Evolutionary conservation across 2,113 vertebrate genomes (phyloP).

Genomic region (Apaloderma vittatum): DNA sequence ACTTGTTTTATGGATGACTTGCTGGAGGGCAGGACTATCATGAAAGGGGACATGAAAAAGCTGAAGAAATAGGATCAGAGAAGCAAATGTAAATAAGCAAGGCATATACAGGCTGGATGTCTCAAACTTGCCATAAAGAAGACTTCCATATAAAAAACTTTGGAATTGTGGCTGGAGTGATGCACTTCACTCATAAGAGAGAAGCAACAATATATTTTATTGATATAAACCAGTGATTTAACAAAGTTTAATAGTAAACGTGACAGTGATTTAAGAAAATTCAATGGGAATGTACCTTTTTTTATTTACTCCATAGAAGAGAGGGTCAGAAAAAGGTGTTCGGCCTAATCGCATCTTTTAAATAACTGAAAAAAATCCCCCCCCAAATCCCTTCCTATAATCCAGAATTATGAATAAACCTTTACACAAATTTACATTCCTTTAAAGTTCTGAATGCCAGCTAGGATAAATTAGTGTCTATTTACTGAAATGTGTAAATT

Average conservation of each 20-base stretch:
- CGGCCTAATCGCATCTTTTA: neutral
- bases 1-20: rapidly evolving
- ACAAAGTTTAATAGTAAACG: no score
- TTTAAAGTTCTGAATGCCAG: neutral
- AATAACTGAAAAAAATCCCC: neutral
- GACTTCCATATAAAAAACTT: neutral
- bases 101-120: no score
- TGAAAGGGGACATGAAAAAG: neutral
- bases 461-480: neutral
- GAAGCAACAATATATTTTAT: no score
- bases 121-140: neutral
- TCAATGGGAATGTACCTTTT: no score
- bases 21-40: neutral
- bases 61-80: neutral
- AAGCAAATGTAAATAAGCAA: neutral
- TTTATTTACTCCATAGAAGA: no score
- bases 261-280: no score
- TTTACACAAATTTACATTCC: neutral
- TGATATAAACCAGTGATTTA: no score
- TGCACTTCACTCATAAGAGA: no score
- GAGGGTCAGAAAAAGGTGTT: neutral
- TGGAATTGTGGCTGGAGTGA: no score
- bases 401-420: neutral
- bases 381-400: neutral
- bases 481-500: neutral